These are phyloP conservation scores for Condylura cristata DNA, from an alignment of 2,113 vertebrate species.

Conservation along the genomic window DNA sequence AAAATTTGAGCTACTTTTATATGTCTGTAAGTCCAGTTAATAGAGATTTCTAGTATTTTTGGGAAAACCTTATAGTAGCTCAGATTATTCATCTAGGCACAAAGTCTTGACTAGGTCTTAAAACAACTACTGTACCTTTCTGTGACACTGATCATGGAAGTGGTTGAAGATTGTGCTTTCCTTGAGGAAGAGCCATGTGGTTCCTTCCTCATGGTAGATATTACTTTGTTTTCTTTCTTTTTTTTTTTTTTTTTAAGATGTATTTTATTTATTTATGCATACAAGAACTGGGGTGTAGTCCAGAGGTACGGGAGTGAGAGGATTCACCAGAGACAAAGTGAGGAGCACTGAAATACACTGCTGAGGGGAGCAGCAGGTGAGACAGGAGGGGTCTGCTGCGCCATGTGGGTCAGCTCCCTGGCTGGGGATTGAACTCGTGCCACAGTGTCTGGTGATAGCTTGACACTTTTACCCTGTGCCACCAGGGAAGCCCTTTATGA, in stretches of 20 bases:
- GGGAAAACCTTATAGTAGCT: slow-evolving; percentile 43
- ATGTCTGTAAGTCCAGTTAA: not conserved
- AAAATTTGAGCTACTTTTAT: not conserved
- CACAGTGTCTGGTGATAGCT: too few relatives aligned
- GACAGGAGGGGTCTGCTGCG: too few relatives aligned
- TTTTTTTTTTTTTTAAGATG: too few relatives aligned
- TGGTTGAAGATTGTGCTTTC: not conserved
- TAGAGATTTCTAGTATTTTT: not conserved
- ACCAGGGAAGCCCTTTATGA: not conserved
- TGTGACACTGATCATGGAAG: not conserved
- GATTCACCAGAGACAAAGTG: too few relatives aligned
- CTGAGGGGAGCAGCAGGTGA: too few relatives aligned
- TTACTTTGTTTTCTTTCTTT: not conserved
- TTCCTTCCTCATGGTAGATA: not conserved
- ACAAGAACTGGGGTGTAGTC: too few relatives aligned
- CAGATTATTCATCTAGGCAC: not conserved
- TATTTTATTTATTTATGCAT: too few relatives aligned
- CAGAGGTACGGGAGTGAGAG: too few relatives aligned
- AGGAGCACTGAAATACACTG: too few relatives aligned
- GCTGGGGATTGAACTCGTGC: too few relatives aligned
- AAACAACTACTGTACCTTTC: not conserved
- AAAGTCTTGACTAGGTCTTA: slow-evolving; percentile 22
- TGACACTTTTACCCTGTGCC: too few relatives aligned
- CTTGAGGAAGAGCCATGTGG: not conserved
- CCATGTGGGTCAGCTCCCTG: too few relatives aligned